Conservation (phyloP, 2,888 invertebrate species). For the Drosophila putrida region DNA sequence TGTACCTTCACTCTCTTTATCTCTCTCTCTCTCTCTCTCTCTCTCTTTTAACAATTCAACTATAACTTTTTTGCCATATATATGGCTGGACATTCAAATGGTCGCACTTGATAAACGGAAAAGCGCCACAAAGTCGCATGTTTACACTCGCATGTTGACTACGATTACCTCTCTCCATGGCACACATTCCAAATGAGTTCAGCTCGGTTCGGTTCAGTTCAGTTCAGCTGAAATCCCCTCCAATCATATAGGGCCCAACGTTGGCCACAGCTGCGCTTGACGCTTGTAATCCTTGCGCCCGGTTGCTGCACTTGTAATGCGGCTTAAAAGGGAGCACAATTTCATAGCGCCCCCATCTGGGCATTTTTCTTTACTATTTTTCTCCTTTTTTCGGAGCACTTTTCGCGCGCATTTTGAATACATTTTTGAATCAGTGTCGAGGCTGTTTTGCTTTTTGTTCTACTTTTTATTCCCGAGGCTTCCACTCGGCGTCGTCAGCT, state of each 20-base stretch:
- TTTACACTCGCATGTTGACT: conserved; percentile 65
- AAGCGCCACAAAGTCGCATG: conserved; percentile 76
- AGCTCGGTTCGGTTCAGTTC: conserved; percentile 4
- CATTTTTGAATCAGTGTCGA: conserved; percentile 77
- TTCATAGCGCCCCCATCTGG: conserved; percentile 50
- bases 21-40: conserved; percentile 11
- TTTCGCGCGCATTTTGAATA: conserved; percentile 74
- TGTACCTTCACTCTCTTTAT: neutral
- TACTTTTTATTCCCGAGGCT: conserved; percentile 3
- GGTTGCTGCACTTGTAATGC: conserved; percentile 74
- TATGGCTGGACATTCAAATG: conserved; percentile 62
- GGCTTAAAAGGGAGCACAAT: conserved; percentile 64
- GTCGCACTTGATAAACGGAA: conserved; percentile 65
- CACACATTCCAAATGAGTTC: conserved; percentile 7
- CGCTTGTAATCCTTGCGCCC: conserved; percentile 69
- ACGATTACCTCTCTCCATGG: neutral
- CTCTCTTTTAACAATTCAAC: conserved; percentile 58
- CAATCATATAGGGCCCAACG: conserved; percentile 36
- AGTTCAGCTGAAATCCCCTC: conserved; percentile 13
- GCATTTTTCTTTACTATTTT: conserved; percentile 18
- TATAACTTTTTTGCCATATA: conserved; percentile 63
- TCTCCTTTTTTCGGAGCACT: conserved; percentile 35
- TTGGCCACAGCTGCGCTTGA: conserved; percentile 70
- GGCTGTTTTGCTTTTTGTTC: conserved; percentile 68
- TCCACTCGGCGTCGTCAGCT: conserved; percentile 16